Percentiles rank a stretch among this genome's conserved stretches.
Conservation (phyloP, 2,113 vertebrate genomes). For the Rhea americana region DNA sequence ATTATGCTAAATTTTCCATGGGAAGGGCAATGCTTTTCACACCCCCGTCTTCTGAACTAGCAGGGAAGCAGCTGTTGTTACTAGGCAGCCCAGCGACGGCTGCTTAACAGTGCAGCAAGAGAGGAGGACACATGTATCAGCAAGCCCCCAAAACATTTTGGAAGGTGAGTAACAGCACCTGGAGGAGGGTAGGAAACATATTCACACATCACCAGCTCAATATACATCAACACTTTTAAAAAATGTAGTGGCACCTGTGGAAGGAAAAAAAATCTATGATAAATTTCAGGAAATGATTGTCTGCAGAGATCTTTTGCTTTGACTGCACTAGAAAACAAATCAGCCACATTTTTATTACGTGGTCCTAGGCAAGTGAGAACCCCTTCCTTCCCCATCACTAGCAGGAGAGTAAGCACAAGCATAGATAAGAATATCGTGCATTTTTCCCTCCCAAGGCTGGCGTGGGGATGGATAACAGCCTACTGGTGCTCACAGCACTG, state of each 20-base stretch:
- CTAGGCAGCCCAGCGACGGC: not conserved
- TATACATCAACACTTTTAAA: not conserved
- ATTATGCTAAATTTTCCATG: not conserved
- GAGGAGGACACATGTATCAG: not conserved
- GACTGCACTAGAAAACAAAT: not conserved
- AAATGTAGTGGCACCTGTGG: not conserved
- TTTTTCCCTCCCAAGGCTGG: not conserved
- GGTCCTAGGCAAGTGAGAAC: not conserved
- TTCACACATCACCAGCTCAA: conserved; percentile 4
- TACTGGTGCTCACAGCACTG: not conserved
- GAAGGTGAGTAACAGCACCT: conserved; percentile 19
- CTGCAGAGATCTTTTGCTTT: not conserved
- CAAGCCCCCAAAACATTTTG: not conserved
- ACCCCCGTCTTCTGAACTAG: not conserved
- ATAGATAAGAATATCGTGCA: not conserved
- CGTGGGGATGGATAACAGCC: not conserved
- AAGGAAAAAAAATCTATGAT: not conserved
- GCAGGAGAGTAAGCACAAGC: not conserved
- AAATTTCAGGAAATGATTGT: not conserved
- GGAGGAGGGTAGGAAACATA: not conserved
- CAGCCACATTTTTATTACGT: not conserved
- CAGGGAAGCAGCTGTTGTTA: not conserved
- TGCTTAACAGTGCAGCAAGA: not conserved
- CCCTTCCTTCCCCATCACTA: not conserved
- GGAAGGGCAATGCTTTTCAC: not conserved